These are phyloP conservation scores for Puma concolor DNA, from an alignment of 2,113 vertebrate species.

Conservation along the genomic window DNA sequence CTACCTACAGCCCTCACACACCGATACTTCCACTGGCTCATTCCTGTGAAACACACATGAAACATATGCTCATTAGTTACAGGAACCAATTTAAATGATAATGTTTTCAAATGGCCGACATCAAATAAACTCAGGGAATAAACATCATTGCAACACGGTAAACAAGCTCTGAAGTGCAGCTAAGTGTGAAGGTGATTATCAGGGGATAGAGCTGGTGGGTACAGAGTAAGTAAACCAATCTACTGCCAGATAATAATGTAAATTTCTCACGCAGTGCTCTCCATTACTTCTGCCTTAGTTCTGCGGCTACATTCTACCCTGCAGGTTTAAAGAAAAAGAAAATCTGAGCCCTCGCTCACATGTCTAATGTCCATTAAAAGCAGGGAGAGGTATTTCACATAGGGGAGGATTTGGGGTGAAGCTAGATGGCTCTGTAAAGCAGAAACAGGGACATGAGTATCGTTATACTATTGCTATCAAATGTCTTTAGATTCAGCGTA, in stretches of 20 bases:
- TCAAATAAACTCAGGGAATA: slow-evolving; percentile 82
- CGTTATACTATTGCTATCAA: neutral
- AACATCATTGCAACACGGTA: slow-evolving; percentile 80
- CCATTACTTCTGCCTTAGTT: slow-evolving; percentile 80
- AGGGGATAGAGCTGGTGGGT: slow-evolving; percentile 74
- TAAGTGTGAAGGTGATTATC: slow-evolving; percentile 84
- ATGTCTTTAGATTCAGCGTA: slow-evolving; percentile 52
- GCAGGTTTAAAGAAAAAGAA: neutral
- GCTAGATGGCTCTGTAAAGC: neutral
- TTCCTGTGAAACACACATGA: slow-evolving; percentile 66
- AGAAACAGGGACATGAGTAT: neutral
- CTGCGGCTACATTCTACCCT: slow-evolving; percentile 21
- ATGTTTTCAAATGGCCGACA: slow-evolving; percentile 82
- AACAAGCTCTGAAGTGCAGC: slow-evolving; percentile 85
- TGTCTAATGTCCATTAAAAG: neutral
- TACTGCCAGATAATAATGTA: slow-evolving; percentile 76
- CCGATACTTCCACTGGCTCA: slow-evolving; percentile 38
- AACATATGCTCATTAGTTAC: slow-evolving; percentile 85
- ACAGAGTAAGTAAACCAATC: slow-evolving; percentile 80
- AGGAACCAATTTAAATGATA: slow-evolving; percentile 84
- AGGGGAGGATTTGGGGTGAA: neutral
- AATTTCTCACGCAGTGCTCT: slow-evolving; percentile 79
- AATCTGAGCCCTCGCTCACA: slow-evolving; percentile 40
- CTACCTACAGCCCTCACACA: neutral
- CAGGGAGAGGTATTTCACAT: neutral